These are phyloP conservation scores for Sylvicola fuscatus DNA, from an alignment of 2,888 invertebrate species.

Conservation along the genomic window DNA sequence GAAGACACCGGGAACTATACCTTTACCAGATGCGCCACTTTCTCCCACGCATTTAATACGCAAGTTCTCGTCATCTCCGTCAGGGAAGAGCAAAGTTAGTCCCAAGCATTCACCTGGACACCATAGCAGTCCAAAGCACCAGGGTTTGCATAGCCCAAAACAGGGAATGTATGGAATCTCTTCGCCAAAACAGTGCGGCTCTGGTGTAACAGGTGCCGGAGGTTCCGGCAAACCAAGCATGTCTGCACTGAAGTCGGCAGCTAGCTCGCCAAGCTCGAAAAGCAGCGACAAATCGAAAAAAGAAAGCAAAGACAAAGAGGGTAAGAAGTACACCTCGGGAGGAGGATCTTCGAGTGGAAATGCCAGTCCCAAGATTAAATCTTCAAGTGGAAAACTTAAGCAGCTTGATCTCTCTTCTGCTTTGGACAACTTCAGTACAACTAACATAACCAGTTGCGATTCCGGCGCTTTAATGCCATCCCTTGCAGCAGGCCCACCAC, in stretches of 20 bases:
- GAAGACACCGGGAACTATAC: constrained; percentile 30
- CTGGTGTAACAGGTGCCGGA: constrained; percentile 11
- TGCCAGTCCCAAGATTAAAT: not conserved
- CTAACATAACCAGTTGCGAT: no score
- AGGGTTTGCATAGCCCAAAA: constrained; percentile 54
- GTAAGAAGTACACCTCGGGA: no score
- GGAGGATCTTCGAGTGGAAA: no score
- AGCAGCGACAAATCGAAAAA: no score
- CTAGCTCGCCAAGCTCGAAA: constrained; percentile 38
- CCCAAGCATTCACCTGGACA: constrained; percentile 59
- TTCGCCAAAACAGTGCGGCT: constrained; percentile 55
- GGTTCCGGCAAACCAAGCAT: constrained; percentile 73
- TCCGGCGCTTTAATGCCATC: no score
- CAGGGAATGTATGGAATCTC: constrained; percentile 46
- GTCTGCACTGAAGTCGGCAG: constrained; percentile 66
- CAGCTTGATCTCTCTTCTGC: no score
- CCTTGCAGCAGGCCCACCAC: no score
- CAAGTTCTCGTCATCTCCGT: constrained; percentile 49
- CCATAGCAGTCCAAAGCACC: constrained; percentile 51
- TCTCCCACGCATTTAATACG: constrained; percentile 44
- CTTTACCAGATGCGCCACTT: constrained; percentile 26
- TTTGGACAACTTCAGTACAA: no score
- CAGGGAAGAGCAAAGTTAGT: constrained; percentile 36
- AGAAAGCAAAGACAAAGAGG: no score
- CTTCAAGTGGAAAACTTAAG: not conserved